Percentiles rank a stretch among this genome's conserved stretches.
These are phyloP conservation scores for Ganaspis sp. DNA, from an alignment of 1,140 invertebrate species.

Conservation along the genomic window DNA sequence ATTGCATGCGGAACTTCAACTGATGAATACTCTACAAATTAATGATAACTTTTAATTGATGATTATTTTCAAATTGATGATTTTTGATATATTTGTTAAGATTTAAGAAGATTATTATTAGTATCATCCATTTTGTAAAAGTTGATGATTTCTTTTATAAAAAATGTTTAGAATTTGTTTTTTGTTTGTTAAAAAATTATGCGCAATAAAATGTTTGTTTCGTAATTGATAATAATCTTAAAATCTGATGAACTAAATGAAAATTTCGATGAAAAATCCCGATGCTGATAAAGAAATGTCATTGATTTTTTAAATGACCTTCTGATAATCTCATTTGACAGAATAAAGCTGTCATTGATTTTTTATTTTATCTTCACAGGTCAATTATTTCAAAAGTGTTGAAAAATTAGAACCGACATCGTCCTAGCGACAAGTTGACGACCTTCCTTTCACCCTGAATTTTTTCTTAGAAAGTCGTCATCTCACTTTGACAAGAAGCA, in stretches of 20 bases:
- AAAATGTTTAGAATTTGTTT: no score
- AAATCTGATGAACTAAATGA: not conserved
- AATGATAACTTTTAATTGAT: no score
- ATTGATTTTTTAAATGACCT: not conserved
- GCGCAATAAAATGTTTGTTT: no score
- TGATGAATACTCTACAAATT: no score
- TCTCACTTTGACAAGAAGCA: slow-evolving; percentile 21
- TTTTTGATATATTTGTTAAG: no score
- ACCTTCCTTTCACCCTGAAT: not conserved
- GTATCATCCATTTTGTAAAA: no score
- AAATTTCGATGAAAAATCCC: not conserved
- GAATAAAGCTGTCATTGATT: not conserved
- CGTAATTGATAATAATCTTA: no score
- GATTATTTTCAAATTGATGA: no score
- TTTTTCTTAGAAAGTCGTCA: not conserved
- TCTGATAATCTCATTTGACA: not conserved
- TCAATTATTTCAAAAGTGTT: not conserved
- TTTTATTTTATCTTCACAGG: not conserved
- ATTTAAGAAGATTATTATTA: no score
- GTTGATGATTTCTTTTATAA: no score
- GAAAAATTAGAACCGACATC: not conserved
- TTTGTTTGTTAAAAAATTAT: no score
- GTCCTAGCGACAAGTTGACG: not conserved
- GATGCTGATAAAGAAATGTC: not conserved
- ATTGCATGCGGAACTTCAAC: no score